phyloP scores from a whole-genome alignment of 1,140 invertebrate species.

The Frieseomelitta varia region DNA sequence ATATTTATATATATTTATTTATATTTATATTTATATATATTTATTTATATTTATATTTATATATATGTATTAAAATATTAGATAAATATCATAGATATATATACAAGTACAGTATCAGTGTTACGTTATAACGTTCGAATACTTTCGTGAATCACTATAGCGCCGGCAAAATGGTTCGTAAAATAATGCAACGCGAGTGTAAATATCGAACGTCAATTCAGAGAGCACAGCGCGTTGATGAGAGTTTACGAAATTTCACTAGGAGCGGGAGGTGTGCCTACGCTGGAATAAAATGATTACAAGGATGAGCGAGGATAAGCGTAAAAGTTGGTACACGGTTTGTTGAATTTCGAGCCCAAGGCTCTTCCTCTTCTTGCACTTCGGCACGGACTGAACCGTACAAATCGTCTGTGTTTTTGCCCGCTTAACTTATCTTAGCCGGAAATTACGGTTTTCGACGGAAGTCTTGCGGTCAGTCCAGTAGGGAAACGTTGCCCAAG shows the following conservation, averaged over 20 bases:
- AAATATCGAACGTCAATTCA: too few species aligned
- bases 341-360: constrained; percentile 62
- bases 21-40: too few species aligned
- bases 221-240: neutral
- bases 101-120: too few species aligned
- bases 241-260: neutral
- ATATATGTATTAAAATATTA: too few species aligned
- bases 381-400: neutral
- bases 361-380: constrained; percentile 28
- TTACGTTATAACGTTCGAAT: too few species aligned
- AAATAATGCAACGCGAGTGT: neutral
- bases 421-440: constrained; percentile 59
- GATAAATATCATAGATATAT: too few species aligned
- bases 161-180: neutral
- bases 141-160: too few species aligned
- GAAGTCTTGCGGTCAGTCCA: constrained; percentile 57
- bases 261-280: neutral
- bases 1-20: too few species aligned
- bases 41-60: too few species aligned
- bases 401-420: constrained; percentile 35
- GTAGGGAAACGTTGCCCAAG: constrained; percentile 28
- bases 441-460: constrained; percentile 66
- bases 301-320: constrained; percentile 32
- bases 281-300: constrained; percentile 20
- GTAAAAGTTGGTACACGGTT: constrained; percentile 45